Conservation (phyloP, 2,797 vertebrate genomes). For the Phrynocephalus guinanensis region DNA sequence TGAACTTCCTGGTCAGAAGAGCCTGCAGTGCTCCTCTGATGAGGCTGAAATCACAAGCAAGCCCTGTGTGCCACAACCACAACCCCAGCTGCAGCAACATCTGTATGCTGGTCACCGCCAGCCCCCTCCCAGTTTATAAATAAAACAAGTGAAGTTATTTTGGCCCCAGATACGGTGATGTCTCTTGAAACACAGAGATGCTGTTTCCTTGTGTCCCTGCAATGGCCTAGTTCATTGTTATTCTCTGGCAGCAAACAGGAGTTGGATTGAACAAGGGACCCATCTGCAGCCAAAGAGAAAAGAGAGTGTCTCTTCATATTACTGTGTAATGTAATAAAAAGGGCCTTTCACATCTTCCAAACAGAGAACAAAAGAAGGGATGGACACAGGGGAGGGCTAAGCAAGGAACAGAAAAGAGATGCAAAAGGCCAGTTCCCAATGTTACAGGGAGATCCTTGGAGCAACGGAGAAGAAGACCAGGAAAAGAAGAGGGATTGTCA, state of each 20-base stretch:
- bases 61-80: slow-evolving; percentile 4
- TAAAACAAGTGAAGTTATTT: slow-evolving; percentile 78
- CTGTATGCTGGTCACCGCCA: slow-evolving; percentile 65
- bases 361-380: slow-evolving; percentile 56
- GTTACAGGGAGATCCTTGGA: too few species aligned
- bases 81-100: slow-evolving; percentile 71
- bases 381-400: neutral
- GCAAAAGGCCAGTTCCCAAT: neutral
- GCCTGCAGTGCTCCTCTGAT: neutral
- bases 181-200: slow-evolving; percentile 76
- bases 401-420: neutral
- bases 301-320: slow-evolving; percentile 68
- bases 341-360: slow-evolving; percentile 53
- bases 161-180: slow-evolving; percentile 67
- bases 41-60: neutral
- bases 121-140: slow-evolving; percentile 68
- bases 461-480: neutral
- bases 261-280: slow-evolving; percentile 72
- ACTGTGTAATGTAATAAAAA: slow-evolving; percentile 51
- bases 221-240: slow-evolving; percentile 67
- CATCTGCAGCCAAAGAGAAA: slow-evolving; percentile 67
- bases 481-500: neutral
- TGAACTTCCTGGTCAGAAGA: slow-evolving; percentile 10
- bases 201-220: slow-evolving; percentile 60
- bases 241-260: slow-evolving; percentile 71